A percentile compares a stretch with the other conserved stretches of the same genome.
Conservation (phyloP, 1,140 invertebrate species). For the Scaptomyza pallida region DNA sequence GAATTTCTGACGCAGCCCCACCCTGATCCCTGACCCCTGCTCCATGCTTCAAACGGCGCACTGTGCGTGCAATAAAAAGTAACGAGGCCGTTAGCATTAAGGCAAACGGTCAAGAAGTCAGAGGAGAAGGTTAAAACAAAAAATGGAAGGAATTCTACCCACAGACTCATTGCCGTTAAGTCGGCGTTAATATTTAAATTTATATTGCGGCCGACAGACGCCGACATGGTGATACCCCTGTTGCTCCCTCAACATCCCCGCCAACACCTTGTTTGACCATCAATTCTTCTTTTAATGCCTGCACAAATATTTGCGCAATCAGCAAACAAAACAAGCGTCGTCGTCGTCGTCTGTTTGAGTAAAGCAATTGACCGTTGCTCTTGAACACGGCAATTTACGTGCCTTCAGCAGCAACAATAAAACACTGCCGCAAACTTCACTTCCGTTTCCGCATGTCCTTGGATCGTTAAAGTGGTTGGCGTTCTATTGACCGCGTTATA, state of each 20-base stretch:
- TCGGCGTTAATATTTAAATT: conserved; percentile 81
- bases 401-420: conserved; percentile 22
- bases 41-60: background rate
- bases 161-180: conserved; percentile 64
- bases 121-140: conserved; percentile 64
- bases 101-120: conserved; percentile 78
- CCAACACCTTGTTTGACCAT: conserved; percentile 48
- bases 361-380: too few species aligned
- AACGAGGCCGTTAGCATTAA: conserved; percentile 82
- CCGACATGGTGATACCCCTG: conserved; percentile 3
- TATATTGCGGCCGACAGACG: conserved; percentile 65
- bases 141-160: conserved; percentile 49
- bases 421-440: conserved; percentile 56
- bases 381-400: conserved; percentile 39
- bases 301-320: conserved; percentile 82
- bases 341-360: too few species aligned
- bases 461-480: conserved; percentile 23
- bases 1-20: conserved; percentile 47
- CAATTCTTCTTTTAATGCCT: conserved; percentile 79
- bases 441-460: conserved; percentile 59
- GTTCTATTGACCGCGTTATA: conserved; percentile 32
- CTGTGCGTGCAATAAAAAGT: conserved; percentile 78
- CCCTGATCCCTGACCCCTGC: background rate
- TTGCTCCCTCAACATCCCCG: conserved; percentile 6
- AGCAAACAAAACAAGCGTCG: conserved; percentile 79